Percentiles rank a stretch among this genome's conserved stretches.
These are phyloP conservation scores for Porites evermanni DNA, from an alignment of 92 coral and sea anemone genomes.

Conservation along the genomic window DNA sequence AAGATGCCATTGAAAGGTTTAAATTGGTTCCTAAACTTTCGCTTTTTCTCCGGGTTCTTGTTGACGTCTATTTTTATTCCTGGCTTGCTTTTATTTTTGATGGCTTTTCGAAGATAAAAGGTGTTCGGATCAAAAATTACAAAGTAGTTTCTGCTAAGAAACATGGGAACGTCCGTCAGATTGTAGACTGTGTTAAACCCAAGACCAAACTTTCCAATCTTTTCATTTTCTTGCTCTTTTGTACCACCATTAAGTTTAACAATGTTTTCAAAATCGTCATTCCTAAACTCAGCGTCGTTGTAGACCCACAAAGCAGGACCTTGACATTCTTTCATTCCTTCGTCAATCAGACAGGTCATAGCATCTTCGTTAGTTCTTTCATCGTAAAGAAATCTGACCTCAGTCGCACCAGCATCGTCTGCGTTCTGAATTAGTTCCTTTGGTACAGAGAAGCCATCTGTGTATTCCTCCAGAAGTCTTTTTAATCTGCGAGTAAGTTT, in stretches of 20 bases:
- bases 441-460: conserved; percentile 87
- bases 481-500: conserved; percentile 75
- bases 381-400: conserved; percentile 78
- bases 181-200: conserved; percentile 94
- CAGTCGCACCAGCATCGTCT: conserved; percentile 93
- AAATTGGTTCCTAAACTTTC: conserved; percentile 77
- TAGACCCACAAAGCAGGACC: conserved; percentile 95
- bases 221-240: conserved; percentile 78
- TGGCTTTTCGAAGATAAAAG: conserved; percentile 75
- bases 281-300: conserved; percentile 86
- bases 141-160: conserved; percentile 74
- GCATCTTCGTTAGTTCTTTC: conserved; percentile 74
- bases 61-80: conserved; percentile 27
- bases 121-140: conserved; percentile 88
- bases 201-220: conserved; percentile 92
- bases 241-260: conserved; percentile 87
- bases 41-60: conserved; percentile 42
- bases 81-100: conserved; percentile 45
- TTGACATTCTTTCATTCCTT: conserved; percentile 85
- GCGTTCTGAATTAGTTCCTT: conserved; percentile 94
- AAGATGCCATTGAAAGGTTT: conserved; percentile 84
- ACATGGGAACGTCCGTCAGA: conserved; percentile 91
- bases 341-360: conserved; percentile 77
- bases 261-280: conserved; percentile 86
- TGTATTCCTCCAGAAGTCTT: conserved; percentile 85